phyloP scores from a whole-genome alignment of 2,113 vertebrate genomes.

The Seriola rivoliana region DNA sequence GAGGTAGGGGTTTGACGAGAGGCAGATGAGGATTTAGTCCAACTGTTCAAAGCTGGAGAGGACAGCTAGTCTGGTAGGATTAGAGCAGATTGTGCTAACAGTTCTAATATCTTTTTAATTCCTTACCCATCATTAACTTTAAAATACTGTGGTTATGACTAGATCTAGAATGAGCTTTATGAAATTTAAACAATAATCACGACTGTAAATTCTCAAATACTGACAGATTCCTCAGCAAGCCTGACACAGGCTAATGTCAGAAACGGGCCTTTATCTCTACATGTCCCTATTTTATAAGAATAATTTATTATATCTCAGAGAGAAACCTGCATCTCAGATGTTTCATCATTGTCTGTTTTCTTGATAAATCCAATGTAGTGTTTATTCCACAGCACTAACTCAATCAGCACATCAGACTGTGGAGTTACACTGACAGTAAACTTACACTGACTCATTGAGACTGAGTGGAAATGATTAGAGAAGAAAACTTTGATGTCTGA shows the following conservation, averaged over 20 bases:
- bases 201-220: not conserved
- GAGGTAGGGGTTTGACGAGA: conserved; percentile 15
- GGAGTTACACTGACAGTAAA: too few relatives aligned
- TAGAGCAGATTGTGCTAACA: not conserved
- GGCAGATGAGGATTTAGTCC: conserved; percentile 11
- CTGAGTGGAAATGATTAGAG: too few relatives aligned
- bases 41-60: conserved; percentile 7
- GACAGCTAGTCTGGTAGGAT: not conserved
- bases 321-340: not conserved
- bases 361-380: too few relatives aligned
- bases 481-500: too few relatives aligned
- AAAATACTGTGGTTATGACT: not conserved
- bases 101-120: conserved; percentile 22
- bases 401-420: too few relatives aligned
- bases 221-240: not conserved
- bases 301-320: too few relatives aligned
- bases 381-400: too few relatives aligned
- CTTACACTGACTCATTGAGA: too few relatives aligned
- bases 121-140: conserved; percentile 7
- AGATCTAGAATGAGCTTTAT: not conserved
- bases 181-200: not conserved
- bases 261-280: not conserved
- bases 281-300: too few relatives aligned
- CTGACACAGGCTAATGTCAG: not conserved
- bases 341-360: not conserved